These are phyloP conservation scores for Malurus melanocephalus DNA, from an alignment of 2,113 vertebrate genomes.

Conservation along the genomic window DNA sequence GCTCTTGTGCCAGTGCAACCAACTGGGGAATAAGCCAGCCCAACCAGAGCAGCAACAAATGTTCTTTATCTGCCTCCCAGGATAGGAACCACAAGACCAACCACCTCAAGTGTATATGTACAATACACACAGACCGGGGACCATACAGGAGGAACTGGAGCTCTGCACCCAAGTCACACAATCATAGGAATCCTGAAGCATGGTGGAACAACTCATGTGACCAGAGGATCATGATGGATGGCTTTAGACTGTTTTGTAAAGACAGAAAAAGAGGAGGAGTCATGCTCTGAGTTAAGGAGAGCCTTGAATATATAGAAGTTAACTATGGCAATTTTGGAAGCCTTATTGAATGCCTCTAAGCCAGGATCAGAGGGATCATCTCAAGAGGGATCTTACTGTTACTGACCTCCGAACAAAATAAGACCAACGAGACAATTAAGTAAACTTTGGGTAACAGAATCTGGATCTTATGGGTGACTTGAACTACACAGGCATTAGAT, in stretches of 20 bases:
- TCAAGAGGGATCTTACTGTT: background rate
- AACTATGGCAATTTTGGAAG: background rate
- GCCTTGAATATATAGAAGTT: background rate
- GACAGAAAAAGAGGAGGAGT: background rate
- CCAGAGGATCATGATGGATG: background rate
- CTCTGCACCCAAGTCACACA: background rate
- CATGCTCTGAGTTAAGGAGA: background rate
- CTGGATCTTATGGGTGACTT: background rate
- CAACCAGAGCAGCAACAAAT: background rate
- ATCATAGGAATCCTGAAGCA: background rate
- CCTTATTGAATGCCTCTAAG: background rate
- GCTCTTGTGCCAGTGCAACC: background rate
- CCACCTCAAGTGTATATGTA: background rate
- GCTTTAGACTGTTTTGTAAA: background rate
- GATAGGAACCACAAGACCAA: background rate
- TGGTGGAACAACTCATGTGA: background rate
- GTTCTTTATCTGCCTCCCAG: background rate
- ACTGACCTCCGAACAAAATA: background rate
- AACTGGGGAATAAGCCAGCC: background rate
- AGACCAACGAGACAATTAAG: fast-evolving
- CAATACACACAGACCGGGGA: background rate
- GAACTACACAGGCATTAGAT: background rate
- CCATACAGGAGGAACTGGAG: background rate
- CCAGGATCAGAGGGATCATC: background rate
- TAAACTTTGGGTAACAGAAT: background rate